Evolutionary conservation across 2,797 vertebrate genomes (phyloP).

Genomic region (Scomberomorus guttatus): DNA sequence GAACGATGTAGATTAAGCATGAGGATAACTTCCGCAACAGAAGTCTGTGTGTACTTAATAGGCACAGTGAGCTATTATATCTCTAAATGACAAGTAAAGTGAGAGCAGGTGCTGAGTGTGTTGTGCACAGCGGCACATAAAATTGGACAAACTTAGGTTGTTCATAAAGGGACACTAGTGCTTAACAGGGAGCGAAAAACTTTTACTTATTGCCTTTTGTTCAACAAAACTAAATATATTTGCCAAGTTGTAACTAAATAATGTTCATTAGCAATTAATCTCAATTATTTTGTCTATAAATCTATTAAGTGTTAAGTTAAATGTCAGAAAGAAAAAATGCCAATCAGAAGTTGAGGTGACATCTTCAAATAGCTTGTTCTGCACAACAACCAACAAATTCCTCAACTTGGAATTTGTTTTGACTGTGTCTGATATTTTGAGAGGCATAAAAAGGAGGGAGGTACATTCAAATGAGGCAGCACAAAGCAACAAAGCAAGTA

Average conservation of each 20-base stretch:
- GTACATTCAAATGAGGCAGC: neutral
- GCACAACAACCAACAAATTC: neutral
- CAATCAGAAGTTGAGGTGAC: neutral
- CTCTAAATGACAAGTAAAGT: constrained; percentile 42
- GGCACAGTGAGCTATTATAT: constrained; percentile 26
- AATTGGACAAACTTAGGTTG: constrained; percentile 30
- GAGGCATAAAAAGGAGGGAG: no score
- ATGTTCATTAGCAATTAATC: neutral
- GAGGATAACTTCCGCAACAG: constrained; percentile 43
- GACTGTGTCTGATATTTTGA: no score
- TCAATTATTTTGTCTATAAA: neutral
- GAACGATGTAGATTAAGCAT: constrained; percentile 45
- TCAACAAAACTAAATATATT: neutral
- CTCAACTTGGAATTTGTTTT: neutral
- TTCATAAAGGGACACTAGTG: constrained; percentile 2
- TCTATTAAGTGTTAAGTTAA: neutral
- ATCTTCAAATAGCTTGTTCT: neutral
- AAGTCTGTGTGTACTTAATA: constrained; percentile 27
- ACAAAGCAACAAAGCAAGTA: neutral
- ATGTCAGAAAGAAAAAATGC: neutral
- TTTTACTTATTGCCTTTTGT: neutral
- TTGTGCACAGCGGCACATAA: constrained; percentile 27
- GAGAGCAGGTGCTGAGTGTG: constrained; percentile 38
- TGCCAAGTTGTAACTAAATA: neutral
- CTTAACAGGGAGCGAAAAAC: constrained; percentile 6